These are phyloP conservation scores for Chironomus tepperi DNA, from an alignment of 1,140 invertebrate genomes.

Conservation along the genomic window DNA sequence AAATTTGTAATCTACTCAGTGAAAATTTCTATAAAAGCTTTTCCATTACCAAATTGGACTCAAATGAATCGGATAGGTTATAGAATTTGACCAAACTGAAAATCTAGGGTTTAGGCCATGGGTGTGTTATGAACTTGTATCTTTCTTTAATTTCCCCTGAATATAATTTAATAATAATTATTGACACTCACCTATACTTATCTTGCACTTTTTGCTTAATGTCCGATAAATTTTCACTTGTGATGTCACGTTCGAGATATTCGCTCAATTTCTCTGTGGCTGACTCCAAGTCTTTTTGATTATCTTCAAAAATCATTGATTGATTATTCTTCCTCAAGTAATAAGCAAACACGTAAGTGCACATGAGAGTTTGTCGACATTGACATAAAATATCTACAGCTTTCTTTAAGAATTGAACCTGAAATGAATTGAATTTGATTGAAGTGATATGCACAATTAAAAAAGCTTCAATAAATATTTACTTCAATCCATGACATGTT, in stretches of 20 bases:
- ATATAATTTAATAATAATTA: no score
- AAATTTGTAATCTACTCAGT: no score
- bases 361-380: constrained; percentile 97
- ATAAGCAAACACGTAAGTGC: constrained; percentile 98
- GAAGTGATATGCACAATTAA: constrained; percentile 3
- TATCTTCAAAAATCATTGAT: constrained; percentile 98
- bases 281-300: constrained; percentile 95
- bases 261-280: constrained; percentile 95
- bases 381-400: constrained; percentile 96
- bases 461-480: constrained; percentile 30
- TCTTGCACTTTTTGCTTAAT: constrained; percentile 99
- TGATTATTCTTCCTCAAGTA: constrained; percentile 98
- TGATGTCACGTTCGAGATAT: constrained; percentile 96
- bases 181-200: constrained; percentile 84
- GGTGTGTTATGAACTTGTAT: no score
- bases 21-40: no score
- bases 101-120: no score
- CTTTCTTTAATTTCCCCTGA: no score
- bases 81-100: no score
- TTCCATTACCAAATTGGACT: no score
- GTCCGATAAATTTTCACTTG: constrained; percentile 91
- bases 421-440: constrained; percentile 21
- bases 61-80: no score
- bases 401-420: constrained; percentile 95
- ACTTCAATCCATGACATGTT: constrained; percentile 99